phyloP scores from a whole-genome alignment of 2,888 invertebrate genomes.

The Apamea crenata region DNA sequence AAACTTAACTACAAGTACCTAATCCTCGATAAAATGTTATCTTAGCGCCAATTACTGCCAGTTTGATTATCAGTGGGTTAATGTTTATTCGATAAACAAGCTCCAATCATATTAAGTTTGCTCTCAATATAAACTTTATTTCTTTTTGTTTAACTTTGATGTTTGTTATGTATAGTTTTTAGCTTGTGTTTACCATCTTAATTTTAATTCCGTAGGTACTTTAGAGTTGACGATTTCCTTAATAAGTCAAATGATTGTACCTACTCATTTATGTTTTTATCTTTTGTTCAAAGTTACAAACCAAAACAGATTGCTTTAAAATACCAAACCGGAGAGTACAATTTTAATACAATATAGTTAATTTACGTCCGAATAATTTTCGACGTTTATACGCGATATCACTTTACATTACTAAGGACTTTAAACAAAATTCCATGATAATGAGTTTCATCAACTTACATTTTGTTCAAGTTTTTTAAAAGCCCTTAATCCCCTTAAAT shows the following conservation, averaged over 20 bases:
- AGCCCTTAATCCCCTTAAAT: not conserved
- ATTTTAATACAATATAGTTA: not conserved
- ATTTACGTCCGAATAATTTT: not conserved
- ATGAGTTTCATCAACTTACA: slow-evolving; percentile 30
- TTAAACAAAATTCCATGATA: slow-evolving; percentile 1
- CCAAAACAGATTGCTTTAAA: not conserved
- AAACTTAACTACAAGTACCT: not conserved
- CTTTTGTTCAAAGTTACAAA: not conserved
- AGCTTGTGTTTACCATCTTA: not conserved
- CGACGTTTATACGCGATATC: not conserved
- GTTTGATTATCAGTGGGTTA: slow-evolving; percentile 18
- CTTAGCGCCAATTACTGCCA: slow-evolving; percentile 24
- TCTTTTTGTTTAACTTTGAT: not conserved
- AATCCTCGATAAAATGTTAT: not conserved
- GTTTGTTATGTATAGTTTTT: not conserved
- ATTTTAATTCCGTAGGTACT: not conserved
- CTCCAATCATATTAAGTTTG: not conserved
- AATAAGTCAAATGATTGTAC: not conserved
- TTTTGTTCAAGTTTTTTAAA: slow-evolving; percentile 25
- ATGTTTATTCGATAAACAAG: slow-evolving; percentile 8
- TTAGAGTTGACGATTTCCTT: not conserved
- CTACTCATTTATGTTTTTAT: not conserved
- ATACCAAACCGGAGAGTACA: not conserved
- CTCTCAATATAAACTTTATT: not conserved
- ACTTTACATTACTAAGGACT: not conserved